A percentile compares a stretch with the other conserved stretches of the same genome.
Conservation (phyloP, 1,140 invertebrate species). For the Drosophila mayri region DNA sequence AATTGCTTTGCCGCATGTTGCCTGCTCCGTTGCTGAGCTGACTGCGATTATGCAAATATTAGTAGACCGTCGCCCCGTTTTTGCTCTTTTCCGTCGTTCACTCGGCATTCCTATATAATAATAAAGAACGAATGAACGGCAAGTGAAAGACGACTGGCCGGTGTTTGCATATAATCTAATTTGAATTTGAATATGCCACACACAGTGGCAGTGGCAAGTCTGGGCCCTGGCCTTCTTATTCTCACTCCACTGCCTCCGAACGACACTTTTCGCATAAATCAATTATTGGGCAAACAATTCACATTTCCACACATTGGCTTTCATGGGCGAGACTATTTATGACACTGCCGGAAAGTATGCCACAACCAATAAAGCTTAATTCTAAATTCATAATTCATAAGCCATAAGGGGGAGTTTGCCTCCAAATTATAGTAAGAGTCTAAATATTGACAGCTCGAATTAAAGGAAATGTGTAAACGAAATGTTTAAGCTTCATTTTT, state of each 20-base stretch:
- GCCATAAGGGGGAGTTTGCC: no score
- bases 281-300: slow-evolving; percentile 52
- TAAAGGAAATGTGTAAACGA: background rate
- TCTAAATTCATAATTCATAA: slow-evolving; percentile 37
- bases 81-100: slow-evolving; percentile 35
- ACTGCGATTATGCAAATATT: slow-evolving; percentile 83
- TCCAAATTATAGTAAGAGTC: background rate
- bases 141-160: slow-evolving; percentile 70
- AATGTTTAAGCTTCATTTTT: background rate
- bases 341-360: slow-evolving; percentile 61
- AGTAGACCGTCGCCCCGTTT: slow-evolving; percentile 54
- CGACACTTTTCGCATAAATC: slow-evolving; percentile 63
- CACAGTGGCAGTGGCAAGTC: slow-evolving; percentile 47
- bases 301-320: slow-evolving; percentile 35
- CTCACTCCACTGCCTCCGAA: no score
- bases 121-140: slow-evolving; percentile 65
- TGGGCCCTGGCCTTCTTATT: slow-evolving; percentile 3
- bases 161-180: slow-evolving; percentile 75
- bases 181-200: slow-evolving; percentile 80
- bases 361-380: slow-evolving; percentile 4
- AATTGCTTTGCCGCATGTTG: slow-evolving; percentile 76
- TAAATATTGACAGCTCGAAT: background rate
- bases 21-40: slow-evolving; percentile 29
- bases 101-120: slow-evolving; percentile 69
- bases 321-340: slow-evolving; percentile 24